Conservation (phyloP, 2,797 vertebrate genomes). For the Stomatorhinus walkeri region DNA sequence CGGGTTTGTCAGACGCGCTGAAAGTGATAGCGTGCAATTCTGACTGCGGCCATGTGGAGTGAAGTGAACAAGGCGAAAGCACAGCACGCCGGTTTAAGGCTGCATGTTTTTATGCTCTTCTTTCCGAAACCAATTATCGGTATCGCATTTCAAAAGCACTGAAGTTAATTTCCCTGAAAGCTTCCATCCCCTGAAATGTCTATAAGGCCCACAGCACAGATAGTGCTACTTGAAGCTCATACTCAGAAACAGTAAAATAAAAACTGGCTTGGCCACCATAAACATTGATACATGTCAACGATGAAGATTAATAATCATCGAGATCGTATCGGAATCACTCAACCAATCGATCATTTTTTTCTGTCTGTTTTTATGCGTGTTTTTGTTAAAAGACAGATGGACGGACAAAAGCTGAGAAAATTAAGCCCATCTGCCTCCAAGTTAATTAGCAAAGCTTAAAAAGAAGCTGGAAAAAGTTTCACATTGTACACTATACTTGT, state of each 20-base stretch:
- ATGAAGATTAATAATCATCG: not conserved
- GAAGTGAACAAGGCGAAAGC: not conserved
- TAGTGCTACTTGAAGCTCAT: not conserved
- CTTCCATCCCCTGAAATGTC: conserved; percentile 23
- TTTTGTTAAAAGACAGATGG: not conserved
- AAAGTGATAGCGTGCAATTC: not conserved
- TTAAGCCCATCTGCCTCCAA: not conserved
- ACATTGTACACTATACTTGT: not conserved
- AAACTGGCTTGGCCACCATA: not conserved
- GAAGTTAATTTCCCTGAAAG: conserved; percentile 28
- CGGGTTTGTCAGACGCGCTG: not conserved
- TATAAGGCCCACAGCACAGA: conserved; percentile 15
- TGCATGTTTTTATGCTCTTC: not conserved
- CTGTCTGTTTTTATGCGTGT: not conserved
- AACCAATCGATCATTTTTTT: not conserved
- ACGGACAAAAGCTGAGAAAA: not conserved
- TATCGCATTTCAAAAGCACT: conserved; percentile 37
- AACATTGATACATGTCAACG: not conserved
- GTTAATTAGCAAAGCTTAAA: not conserved
- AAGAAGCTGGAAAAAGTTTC: not conserved
- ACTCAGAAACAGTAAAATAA: not conserved
- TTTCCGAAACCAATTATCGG: conserved; percentile 30
- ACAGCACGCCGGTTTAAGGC: not conserved
- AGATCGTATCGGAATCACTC: not conserved
- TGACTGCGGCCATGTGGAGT: not conserved